Percentiles rank a stretch among this genome's conserved stretches.
These are phyloP conservation scores for Pristionchus exspectatus DNA, from an alignment of 2,888 invertebrate species.

Conservation along the genomic window DNA sequence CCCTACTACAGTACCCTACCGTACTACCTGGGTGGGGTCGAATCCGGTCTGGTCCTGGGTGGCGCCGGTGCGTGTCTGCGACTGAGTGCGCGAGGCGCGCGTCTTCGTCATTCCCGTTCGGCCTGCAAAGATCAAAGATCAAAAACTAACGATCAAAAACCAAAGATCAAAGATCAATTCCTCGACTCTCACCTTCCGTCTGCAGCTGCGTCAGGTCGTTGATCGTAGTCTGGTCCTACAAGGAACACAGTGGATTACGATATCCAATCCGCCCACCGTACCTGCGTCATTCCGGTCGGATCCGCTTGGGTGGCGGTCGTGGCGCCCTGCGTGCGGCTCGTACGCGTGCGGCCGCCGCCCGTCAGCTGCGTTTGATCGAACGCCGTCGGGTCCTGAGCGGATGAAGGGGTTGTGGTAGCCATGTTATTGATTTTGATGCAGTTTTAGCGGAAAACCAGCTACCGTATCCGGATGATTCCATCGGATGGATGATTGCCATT, in stretches of 20 bases:
- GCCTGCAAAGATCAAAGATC: neutral
- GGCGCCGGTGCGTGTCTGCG: neutral
- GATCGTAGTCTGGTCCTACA: neutral
- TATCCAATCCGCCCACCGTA: neutral
- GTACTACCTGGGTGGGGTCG: slow-evolving; percentile 1
- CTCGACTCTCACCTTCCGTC: neutral
- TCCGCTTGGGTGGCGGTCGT: slow-evolving; percentile 14
- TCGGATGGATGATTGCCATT: too few relatives aligned
- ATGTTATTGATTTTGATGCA: too few relatives aligned
- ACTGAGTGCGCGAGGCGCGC: slow-evolving; percentile 5
- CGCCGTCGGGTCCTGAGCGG: slow-evolving; percentile 8
- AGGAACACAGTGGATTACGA: neutral
- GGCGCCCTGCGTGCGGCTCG: slow-evolving; percentile 12
- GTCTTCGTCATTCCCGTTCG: slow-evolving; percentile 15
- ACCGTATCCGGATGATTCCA: too few relatives aligned
- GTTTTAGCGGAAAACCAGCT: too few relatives aligned
- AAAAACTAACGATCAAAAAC: too few relatives aligned
- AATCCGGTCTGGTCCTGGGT: slow-evolving; percentile 16
- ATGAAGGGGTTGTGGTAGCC: neutral
- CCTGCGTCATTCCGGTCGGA: neutral
- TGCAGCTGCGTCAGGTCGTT: neutral
- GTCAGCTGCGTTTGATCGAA: slow-evolving; percentile 38
- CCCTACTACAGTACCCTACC: neutral
- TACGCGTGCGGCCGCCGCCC: slow-evolving; percentile 33
- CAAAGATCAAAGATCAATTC: too few relatives aligned